Evolutionary conservation across 2,113 vertebrate genomes (phyloP), one percentile per base, ranked within the genome.

Genomic region (Onychostoma macrolepis): DNA sequence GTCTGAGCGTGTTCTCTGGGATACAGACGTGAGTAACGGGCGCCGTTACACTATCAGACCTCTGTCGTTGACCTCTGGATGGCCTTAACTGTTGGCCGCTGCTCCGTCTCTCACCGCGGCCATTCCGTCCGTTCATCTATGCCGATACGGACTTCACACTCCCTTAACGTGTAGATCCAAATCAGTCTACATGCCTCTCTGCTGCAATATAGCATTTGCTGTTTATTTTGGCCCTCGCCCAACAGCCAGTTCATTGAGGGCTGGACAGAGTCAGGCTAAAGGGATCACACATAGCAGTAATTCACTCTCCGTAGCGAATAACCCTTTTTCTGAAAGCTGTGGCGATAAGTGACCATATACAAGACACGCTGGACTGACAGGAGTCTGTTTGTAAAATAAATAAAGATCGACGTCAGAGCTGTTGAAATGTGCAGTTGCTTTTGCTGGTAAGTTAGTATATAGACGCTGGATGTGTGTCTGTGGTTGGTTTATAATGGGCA

Each of bases 151-250:
- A 74, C 87, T 53, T 85, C 84, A 85, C 83, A 83, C 80, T 83
- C 80, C 80, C 80, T 30, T 65, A 83, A 48, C 17, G 65, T 17
- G 12, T 33, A 88, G 83, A 88, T 88, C 76, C 26, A 43, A 84
- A 88, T 88, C 76, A 80, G 65, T 63, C 58, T 28, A 38, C 85
- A 38, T 65, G 72, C 74, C 45, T 67, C 28, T 86, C 76, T 69
- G 41, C 56, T 65, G 38, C 74, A 65, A 67, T 78, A 76, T 48
- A 67, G 61, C 41, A 50, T 77, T 75, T 9, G 28, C 41, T 88
- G 84, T 77, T 88, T 82, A 67, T 38, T 82, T 88, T 88, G 84
- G 87, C 84, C 45, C 33, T 12, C 5, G 26, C 61, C 79, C 85
- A 69, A 61, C 79, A 83, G 87, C 65, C 72, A 41, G 19, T 58